phyloP scores from a whole-genome alignment of 2,888 invertebrate genomes.

The Prenolepis imparis region DNA sequence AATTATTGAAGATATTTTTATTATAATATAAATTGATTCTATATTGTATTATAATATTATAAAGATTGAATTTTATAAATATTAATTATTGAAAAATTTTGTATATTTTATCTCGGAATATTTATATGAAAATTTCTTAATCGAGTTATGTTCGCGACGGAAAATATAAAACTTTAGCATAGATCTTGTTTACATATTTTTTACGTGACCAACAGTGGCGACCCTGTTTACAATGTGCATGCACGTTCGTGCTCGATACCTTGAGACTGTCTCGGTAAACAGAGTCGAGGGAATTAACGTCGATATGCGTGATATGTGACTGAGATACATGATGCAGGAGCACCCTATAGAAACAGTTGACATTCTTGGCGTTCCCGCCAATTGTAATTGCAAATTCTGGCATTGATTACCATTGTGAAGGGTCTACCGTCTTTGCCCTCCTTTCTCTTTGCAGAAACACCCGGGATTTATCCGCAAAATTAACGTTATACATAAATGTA shows the following conservation, averaged over 20 bases:
- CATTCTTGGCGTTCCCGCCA: conserved; percentile 41
- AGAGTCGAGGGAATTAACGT: conserved; percentile 39
- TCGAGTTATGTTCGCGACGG: neutral
- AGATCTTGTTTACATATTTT: neutral
- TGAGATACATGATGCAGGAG: conserved; percentile 35
- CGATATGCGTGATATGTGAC: conserved; percentile 50
- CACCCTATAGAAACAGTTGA: conserved; percentile 32
- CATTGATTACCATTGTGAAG: conserved; percentile 68
- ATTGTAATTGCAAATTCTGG: conserved; percentile 70
- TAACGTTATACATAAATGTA: neutral
- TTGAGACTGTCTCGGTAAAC: conserved; percentile 31
- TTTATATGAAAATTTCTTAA: neutral
- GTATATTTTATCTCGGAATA: neutral
- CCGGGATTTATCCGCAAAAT: neutral
- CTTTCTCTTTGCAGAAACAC: neutral
- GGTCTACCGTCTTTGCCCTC: neutral
- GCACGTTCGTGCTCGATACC: conserved; percentile 19
- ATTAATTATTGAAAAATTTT: neutral
- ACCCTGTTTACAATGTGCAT: neutral
- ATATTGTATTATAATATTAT: too few relatives aligned
- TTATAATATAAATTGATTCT: neutral
- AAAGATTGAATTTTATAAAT: neutral
- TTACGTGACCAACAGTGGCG: neutral
- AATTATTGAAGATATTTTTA: neutral
- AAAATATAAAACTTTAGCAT: neutral